phyloP scores from a whole-genome alignment of 2,113 vertebrate species.

The Campylomormyrus tamandua region DNA sequence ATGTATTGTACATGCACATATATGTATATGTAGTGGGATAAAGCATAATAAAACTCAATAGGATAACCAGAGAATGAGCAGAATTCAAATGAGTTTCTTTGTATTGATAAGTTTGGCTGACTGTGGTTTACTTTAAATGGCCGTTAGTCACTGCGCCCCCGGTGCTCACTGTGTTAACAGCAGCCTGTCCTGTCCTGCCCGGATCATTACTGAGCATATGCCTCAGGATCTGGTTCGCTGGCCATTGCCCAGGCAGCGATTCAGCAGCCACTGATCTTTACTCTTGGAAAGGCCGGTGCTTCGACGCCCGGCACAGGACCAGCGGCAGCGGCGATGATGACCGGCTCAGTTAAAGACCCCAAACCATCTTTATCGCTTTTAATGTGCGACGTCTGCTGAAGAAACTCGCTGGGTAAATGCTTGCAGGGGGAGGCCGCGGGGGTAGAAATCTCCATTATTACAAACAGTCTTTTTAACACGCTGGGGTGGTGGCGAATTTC shows the following conservation, averaged over 20 bases:
- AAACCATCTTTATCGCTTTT: slow-evolving; percentile 38
- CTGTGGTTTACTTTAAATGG: neutral
- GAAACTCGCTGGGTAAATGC: slow-evolving; percentile 18
- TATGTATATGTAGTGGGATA: neutral
- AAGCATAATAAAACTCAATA: neutral
- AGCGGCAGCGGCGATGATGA: neutral
- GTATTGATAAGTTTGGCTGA: neutral
- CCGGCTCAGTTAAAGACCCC: slow-evolving; percentile 30
- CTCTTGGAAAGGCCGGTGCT: neutral
- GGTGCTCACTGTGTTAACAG: neutral
- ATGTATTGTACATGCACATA: neutral
- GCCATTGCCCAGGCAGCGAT: neutral
- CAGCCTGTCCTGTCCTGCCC: neutral
- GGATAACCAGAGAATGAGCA: neutral
- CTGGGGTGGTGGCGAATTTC: slow-evolving; percentile 87
- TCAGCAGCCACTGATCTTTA: neutral
- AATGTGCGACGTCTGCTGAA: slow-evolving; percentile 44
- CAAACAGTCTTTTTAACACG: slow-evolving; percentile 61
- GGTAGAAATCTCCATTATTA: slow-evolving; percentile 55
- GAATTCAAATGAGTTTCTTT: neutral
- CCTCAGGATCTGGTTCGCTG: neutral
- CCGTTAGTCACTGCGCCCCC: neutral
- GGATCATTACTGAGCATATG: neutral
- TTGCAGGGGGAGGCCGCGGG: slow-evolving; percentile 46
- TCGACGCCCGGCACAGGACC: neutral